Conservation (phyloP, 2,888 invertebrate genomes). For the Trichogramma evanescens region DNA sequence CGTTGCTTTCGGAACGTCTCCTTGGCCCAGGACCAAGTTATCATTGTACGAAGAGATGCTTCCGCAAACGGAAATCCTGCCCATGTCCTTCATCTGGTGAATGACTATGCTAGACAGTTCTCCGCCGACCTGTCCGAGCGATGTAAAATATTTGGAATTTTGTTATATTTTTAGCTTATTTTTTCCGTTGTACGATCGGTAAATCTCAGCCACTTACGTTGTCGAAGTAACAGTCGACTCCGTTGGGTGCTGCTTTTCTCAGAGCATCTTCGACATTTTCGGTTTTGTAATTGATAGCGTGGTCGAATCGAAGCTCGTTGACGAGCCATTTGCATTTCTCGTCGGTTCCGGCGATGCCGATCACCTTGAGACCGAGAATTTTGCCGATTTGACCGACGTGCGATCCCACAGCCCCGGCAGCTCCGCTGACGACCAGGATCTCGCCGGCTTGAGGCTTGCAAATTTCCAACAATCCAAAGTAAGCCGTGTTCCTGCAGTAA, state of each 20-base stretch:
- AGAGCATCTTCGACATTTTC: constrained; percentile 52
- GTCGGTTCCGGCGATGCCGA: constrained; percentile 66
- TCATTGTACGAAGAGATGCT: constrained; percentile 60
- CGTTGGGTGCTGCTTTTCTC: constrained; percentile 59
- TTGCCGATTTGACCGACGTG: constrained; percentile 75
- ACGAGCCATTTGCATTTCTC: constrained; percentile 64
- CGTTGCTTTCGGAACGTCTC: constrained; percentile 49
- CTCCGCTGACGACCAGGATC: constrained; percentile 65
- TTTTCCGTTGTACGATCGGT: background rate
- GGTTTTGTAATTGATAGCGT: constrained; percentile 67
- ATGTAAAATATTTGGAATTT: background rate
- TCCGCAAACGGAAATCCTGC: constrained; percentile 61
- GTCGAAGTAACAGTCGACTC: constrained; percentile 63
- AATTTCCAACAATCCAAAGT: constrained; percentile 66
- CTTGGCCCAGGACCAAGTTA: constrained; percentile 32
- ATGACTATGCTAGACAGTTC: constrained; percentile 56
- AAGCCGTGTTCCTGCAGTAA: constrained; percentile 60
- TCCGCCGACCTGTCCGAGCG: constrained; percentile 57
- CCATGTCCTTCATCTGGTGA: constrained; percentile 56
- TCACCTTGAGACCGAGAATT: constrained; percentile 59
- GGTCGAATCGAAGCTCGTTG: constrained; percentile 60
- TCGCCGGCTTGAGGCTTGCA: constrained; percentile 67
- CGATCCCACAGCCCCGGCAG: constrained; percentile 73
- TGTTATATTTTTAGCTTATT: background rate
- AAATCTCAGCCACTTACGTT: background rate